These are phyloP conservation scores for Petaurus breviceps DNA, from an alignment of 2,113 vertebrate species.

Conservation along the genomic window DNA sequence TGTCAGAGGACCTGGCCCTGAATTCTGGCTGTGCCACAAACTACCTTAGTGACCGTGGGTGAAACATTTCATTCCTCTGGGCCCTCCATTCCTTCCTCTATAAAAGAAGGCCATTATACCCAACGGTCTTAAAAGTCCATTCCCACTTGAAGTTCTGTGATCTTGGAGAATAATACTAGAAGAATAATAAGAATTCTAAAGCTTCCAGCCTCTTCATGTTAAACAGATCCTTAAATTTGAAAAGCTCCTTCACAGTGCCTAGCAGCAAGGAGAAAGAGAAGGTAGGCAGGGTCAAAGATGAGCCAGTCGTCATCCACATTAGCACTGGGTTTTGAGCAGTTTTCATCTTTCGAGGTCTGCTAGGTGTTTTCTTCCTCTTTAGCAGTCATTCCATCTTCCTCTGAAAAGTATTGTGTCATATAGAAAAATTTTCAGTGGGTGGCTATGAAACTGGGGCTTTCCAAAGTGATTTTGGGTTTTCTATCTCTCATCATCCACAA, in stretches of 20 bases:
- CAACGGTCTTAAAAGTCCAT: not conserved
- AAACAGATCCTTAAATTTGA: not conserved
- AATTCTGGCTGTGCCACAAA: not conserved
- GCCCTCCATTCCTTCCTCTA: not conserved
- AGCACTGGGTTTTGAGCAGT: not conserved
- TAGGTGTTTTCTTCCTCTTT: not conserved
- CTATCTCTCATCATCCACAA: not conserved
- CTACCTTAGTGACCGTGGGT: not conserved
- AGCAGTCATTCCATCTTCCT: not conserved
- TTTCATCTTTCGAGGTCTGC: not conserved
- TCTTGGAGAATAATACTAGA: not conserved
- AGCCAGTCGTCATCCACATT: not conserved
- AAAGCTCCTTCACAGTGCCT: not conserved
- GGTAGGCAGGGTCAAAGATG: not conserved
- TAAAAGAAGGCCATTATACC: not conserved
- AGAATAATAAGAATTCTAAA: not conserved
- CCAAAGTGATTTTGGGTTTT: conserved; percentile 33
- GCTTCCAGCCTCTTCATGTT: not conserved
- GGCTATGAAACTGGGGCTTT: conserved; percentile 55
- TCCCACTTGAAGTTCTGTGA: not conserved
- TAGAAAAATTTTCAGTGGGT: conserved; percentile 36
- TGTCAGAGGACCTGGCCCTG: not conserved
- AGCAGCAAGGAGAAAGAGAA: not conserved
- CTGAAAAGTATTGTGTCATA: not conserved
- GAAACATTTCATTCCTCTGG: not conserved